Evolutionary conservation across 2,113 vertebrate species (phyloP), one percentile per base, ranked within the genome.

Genomic region (Sinosuthora webbiana): DNA sequence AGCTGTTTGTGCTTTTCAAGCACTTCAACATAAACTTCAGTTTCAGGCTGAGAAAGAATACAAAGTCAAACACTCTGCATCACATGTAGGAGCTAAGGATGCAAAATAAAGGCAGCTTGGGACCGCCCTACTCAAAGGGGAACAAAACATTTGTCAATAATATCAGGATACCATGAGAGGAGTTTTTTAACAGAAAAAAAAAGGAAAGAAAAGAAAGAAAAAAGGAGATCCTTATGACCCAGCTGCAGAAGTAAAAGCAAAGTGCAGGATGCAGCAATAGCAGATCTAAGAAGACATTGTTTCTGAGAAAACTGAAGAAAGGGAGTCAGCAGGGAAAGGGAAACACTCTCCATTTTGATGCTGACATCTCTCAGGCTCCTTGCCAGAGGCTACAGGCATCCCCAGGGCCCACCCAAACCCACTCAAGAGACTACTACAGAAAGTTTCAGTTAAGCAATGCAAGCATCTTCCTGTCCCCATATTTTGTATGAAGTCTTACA

Each of bases 331-430:
- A 63, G 53, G 28, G 65, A 88, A 68, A 80, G 31, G 33, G 65
- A 92, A 89, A 65, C 20, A 47, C 23, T 84, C 55, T 59, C 85
- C 30, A 27, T 81, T 85, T 88, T 81, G 68, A 89, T 74, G 45
- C 5, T 73, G 33, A 35, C 56, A 49, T 53, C 60, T 96, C 70
- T 77, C 44, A 80, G 70, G 83, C 67, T 94, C 69, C 67, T 78
- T 67, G 92, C 93, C 64, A 2, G 47, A 90, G 91, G 89, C 84
- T 63, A 71, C 15, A 49, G 56, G 57, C 47, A 77, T 73, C 89
- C 78, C 76, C 35, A 55, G 89, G 44, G 62, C 31, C 55, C 56
- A 65, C n/a, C 62, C 63, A 89, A 64, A 60, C n/a, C 28, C 50
- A 44, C 77, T 85, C 78, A 31, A 18, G 68, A 95, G 63, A 70